These are phyloP conservation scores for Machaerirhynchus nigripectus DNA, from an alignment of 2,113 vertebrate species.

Conservation along the genomic window DNA sequence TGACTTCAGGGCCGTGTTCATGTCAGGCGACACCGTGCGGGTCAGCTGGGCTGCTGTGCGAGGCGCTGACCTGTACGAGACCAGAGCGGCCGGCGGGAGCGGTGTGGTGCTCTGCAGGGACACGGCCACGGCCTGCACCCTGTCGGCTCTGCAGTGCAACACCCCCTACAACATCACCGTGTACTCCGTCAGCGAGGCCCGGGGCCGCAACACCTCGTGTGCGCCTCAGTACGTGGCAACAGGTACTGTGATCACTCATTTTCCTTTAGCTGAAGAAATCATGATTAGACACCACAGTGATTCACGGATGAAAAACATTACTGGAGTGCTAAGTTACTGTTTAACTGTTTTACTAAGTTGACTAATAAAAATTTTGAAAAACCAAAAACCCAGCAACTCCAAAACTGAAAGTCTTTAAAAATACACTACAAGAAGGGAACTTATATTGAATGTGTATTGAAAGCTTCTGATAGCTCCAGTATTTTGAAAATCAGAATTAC, in stretches of 20 bases:
- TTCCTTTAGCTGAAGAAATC: neutral
- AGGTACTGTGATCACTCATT: constrained; percentile 53
- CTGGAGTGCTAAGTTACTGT: neutral
- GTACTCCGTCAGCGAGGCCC: constrained; percentile 81
- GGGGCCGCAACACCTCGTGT: constrained; percentile 81
- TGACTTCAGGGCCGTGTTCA: constrained; percentile 68
- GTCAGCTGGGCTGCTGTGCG: constrained; percentile 82
- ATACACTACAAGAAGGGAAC: neutral
- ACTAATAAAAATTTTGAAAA: neutral
- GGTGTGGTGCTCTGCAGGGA: constrained; percentile 76
- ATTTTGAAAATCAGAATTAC: neutral
- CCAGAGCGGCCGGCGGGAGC: constrained; percentile 67
- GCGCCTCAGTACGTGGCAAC: constrained; percentile 70
- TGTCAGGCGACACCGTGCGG: constrained; percentile 83
- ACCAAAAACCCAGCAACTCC: too few relatives aligned
- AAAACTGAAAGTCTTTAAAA: neutral
- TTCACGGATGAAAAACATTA: neutral
- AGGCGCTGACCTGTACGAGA: constrained; percentile 86
- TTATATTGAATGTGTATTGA: neutral
- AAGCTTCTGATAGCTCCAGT: neutral
- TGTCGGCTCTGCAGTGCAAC: constrained; percentile 84
- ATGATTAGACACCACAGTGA: too few relatives aligned
- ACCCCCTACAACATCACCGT: constrained; percentile 80
- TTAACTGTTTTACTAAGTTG: neutral
- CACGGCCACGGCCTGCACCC: constrained; percentile 78